Percentiles rank a stretch among this genome's conserved stretches.
Evolutionary conservation across 1,140 invertebrate species (phyloP).

Genomic region (Melipona quadrifasciata): DNA sequence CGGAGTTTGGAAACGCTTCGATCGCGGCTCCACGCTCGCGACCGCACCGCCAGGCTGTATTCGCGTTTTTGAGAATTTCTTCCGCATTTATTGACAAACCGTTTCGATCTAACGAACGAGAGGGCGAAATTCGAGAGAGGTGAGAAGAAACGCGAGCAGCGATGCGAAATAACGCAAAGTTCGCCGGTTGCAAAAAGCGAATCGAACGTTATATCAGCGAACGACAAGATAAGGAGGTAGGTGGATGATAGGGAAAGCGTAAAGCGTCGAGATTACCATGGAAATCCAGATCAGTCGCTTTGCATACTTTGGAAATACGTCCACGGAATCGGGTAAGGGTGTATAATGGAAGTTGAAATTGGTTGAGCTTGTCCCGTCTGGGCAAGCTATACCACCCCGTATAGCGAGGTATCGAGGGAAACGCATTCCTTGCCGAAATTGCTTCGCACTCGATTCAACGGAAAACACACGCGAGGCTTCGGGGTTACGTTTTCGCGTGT

Average conservation of each 20-base stretch:
- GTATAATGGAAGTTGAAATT: constrained; percentile 82
- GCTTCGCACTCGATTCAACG: constrained; percentile 75
- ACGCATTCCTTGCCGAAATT: constrained; percentile 81
- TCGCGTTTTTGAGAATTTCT: too few relatives aligned
- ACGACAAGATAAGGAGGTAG: neutral
- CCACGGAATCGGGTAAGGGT: constrained; percentile 73
- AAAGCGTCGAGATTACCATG: constrained; percentile 51
- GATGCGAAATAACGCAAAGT: neutral
- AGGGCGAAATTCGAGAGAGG: too few relatives aligned
- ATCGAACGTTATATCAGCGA: neutral
- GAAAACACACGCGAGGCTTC: constrained; percentile 66
- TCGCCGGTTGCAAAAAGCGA: neutral
- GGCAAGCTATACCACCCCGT: constrained; percentile 70
- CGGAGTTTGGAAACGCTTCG: neutral
- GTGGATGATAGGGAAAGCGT: constrained; percentile 44
- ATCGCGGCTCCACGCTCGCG: neutral
- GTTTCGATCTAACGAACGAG: too few relatives aligned
- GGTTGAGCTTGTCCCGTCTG: constrained; percentile 80
- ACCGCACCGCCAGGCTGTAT: too few relatives aligned
- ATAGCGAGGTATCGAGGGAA: constrained; percentile 76
- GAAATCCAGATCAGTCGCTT: constrained; percentile 55
- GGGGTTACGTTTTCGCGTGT: constrained; percentile 74
- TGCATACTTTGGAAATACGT: constrained; percentile 74
- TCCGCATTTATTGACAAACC: too few relatives aligned
- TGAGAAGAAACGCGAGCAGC: too few relatives aligned